Evolutionary conservation across 2,888 invertebrate species (phyloP), one percentile per base, ranked within the genome.

Genomic region (Trachelus stipa): DNA sequence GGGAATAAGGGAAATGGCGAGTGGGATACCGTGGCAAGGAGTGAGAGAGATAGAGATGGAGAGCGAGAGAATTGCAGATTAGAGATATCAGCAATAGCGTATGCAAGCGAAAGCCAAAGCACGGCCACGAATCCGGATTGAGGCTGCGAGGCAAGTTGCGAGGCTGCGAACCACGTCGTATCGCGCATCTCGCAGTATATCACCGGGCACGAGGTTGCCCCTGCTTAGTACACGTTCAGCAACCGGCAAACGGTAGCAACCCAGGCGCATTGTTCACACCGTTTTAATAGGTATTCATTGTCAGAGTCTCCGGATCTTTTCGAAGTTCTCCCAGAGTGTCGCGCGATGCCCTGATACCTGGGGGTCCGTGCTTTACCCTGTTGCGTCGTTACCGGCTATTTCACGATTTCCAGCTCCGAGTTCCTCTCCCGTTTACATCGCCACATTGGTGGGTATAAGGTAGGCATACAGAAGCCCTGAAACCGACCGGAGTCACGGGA

Each of bases 101-200:
- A 85, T 84, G 85, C 84, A 82, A 85, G 85, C 83, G 81, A 85
- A 85, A 83, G 85, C 71, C 71, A 31, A 40, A 40, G 40, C 84
- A 81, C 80, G 80, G 79, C 69, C 80, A 84, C 84, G 85, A 85
- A 85, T 85, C 83, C 85, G 85, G 85, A 85, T 85, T 82, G 85
- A 80, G 80, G 73, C 77, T 79, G 81, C 80, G 79, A 75, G 76
- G 77, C 78, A 71, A 68, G 75, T 69, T 31, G 79, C 74, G 56
- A 68, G 77, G 76, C 77, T 77, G 76, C 69, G 68, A 40, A 76
- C 73, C 68, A 69, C n/a, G 33, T 76, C 81, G 84, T 90, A 91
- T 91, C 90, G 89, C 82, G 85, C 87, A 91, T 91, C 91, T 90
- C 85, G 88, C 88, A 85, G 89, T 90, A 90, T 89, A 90, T 91